These are phyloP conservation scores for Vultur gryphus DNA, from an alignment of 2,797 vertebrate genomes.

Conservation along the genomic window DNA sequence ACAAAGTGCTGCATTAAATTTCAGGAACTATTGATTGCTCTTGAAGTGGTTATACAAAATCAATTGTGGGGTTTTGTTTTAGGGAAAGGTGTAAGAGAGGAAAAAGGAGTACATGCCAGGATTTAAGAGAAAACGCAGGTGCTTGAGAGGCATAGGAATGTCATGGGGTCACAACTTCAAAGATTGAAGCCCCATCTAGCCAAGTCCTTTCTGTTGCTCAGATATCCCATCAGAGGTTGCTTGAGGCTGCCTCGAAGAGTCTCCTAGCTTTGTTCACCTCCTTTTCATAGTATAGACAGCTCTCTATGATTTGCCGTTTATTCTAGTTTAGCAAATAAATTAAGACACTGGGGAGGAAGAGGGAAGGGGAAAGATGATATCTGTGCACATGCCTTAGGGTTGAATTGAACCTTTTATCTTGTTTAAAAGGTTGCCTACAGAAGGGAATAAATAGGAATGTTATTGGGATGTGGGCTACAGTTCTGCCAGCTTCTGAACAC, in stretches of 20 bases:
- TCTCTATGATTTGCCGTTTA: background rate
- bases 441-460: background rate
- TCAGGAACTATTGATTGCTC: background rate
- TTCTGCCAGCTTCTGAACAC: background rate
- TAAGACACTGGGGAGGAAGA: background rate
- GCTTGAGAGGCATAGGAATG: background rate
- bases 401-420: background rate
- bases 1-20: background rate
- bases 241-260: background rate
- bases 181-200: background rate
- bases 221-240: background rate
- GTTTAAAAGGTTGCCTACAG: background rate
- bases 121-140: background rate
- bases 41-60: background rate
- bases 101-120: background rate
- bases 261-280: background rate
- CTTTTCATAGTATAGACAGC: background rate
- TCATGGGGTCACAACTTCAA: background rate
- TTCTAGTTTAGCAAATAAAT: background rate
- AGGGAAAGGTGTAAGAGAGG: background rate
- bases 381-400: background rate
- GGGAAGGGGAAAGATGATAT: background rate
- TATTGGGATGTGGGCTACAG: background rate
- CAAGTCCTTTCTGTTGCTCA: background rate
- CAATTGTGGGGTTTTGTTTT: background rate